phyloP scores from a whole-genome alignment of 2,113 vertebrate genomes.

The Ophthalmolycus amberensis region DNA sequence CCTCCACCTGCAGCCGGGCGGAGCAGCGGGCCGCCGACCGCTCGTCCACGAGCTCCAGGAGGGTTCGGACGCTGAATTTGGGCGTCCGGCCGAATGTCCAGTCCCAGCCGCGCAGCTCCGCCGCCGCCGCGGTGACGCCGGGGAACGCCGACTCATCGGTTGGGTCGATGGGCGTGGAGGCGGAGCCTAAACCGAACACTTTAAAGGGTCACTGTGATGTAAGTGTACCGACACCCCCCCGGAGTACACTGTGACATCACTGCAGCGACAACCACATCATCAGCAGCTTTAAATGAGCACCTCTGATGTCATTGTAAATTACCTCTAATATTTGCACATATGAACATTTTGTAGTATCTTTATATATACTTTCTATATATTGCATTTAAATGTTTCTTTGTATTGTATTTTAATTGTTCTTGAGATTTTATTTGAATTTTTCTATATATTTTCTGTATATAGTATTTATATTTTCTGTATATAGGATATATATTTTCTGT shows the following conservation, averaged over 20 bases:
- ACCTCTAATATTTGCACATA: no score
- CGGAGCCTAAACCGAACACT: constrained; percentile 80
- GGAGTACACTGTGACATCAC: no score
- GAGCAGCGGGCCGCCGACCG: fast-evolving
- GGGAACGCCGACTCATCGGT: constrained; percentile 85
- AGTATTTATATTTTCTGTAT: background rate
- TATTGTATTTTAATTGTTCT: no score
- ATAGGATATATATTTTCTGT: background rate
- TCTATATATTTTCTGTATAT: background rate
- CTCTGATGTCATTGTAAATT: no score
- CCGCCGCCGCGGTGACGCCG: constrained; percentile 82
- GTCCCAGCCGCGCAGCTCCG: constrained; percentile 89
- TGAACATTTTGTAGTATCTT: background rate
- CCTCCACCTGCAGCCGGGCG: constrained; percentile 77
- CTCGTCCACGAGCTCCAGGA: constrained; percentile 78
- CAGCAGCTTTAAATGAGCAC: no score
- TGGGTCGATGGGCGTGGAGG: constrained; percentile 84
- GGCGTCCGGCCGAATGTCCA: constrained; percentile 96
- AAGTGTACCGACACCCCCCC: no score
- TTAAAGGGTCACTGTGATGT: background rate
- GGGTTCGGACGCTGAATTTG: constrained; percentile 86
- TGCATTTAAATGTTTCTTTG: background rate
- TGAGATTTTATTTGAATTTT: no score
- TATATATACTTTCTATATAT: background rate
- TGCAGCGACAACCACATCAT: no score